Conservation (phyloP, 2,888 invertebrate genomes). For the Andrena bicolor region DNA sequence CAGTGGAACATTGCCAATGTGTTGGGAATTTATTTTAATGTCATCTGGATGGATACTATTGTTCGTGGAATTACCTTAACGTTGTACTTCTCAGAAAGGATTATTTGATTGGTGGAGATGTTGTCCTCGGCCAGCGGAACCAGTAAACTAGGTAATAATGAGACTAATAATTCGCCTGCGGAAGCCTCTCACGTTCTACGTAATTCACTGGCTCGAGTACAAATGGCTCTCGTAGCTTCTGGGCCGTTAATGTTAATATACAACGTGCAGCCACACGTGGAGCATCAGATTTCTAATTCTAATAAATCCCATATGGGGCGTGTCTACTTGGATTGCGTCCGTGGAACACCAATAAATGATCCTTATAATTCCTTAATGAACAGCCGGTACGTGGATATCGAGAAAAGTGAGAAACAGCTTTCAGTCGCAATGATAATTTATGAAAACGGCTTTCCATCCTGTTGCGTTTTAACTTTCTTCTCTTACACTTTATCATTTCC, state of each 20-base stretch:
- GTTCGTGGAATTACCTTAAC: background rate
- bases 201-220: slow-evolving; percentile 77
- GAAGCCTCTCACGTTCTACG: slow-evolving; percentile 81
- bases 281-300: slow-evolving; percentile 82
- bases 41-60: too few species aligned
- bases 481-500: background rate
- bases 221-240: slow-evolving; percentile 75
- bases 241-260: slow-evolving; percentile 81
- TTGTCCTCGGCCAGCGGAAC: slow-evolving; percentile 39
- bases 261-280: slow-evolving; percentile 70
- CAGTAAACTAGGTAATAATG: slow-evolving; percentile 73
- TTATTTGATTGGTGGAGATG: slow-evolving; percentile 37
- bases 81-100: background rate
- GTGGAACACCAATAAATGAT: slow-evolving; percentile 65
- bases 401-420: slow-evolving; percentile 20
- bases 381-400: slow-evolving; percentile 60
- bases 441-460: background rate
- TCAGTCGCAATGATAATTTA: background rate
- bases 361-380: slow-evolving; percentile 71
- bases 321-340: slow-evolving; percentile 68
- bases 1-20: too few species aligned
- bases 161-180: slow-evolving; percentile 77
- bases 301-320: slow-evolving; percentile 78
- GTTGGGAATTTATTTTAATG: background rate
- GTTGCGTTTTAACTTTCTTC: background rate